These are phyloP conservation scores for Desoria tigrina DNA, from an alignment of 2,888 invertebrate genomes.

Conservation along the genomic window DNA sequence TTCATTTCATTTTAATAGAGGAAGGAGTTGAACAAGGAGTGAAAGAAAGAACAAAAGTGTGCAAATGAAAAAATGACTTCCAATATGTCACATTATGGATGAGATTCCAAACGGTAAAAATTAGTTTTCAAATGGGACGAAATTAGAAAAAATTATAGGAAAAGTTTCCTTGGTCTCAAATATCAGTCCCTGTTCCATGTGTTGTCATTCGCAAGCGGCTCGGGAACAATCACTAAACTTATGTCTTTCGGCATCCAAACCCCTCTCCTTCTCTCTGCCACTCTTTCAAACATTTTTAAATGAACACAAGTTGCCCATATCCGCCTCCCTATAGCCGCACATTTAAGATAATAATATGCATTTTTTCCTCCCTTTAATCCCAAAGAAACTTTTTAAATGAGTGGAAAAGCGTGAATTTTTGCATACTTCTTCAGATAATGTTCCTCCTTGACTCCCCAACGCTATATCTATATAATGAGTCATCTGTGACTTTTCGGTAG, in stretches of 20 bases:
- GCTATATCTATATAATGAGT: too few species aligned
- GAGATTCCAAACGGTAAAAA: conserved; percentile 54
- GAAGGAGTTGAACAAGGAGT: too few species aligned
- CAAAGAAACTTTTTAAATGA: conserved; percentile 33
- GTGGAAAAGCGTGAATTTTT: conserved; percentile 36
- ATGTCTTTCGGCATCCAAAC: too few species aligned
- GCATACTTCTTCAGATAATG: conserved; percentile 24
- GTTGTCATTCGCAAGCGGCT: conserved; percentile 10
- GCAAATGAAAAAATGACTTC: conserved; percentile 48
- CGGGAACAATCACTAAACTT: too few species aligned
- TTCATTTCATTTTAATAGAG: conserved; percentile 53
- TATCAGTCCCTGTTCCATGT: conserved; percentile 42
- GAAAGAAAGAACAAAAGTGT: conserved; percentile 35
- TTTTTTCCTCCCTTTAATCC: conserved; percentile 2
- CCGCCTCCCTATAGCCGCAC: too few species aligned
- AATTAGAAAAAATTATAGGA: conserved; percentile 54
- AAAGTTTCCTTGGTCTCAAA: conserved; percentile 50
- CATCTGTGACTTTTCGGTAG: too few species aligned
- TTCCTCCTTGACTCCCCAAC: not conserved
- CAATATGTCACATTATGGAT: conserved; percentile 54
- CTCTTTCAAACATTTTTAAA: not conserved
- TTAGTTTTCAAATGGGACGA: conserved; percentile 54
- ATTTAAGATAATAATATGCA: too few species aligned
- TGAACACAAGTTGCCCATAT: conserved; percentile 9
- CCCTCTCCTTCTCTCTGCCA: too few species aligned